A percentile compares a stretch with the other conserved stretches of the same genome.
Conservation (phyloP, 1,140 invertebrate species). For the Cyphomyrmex costatus region DNA sequence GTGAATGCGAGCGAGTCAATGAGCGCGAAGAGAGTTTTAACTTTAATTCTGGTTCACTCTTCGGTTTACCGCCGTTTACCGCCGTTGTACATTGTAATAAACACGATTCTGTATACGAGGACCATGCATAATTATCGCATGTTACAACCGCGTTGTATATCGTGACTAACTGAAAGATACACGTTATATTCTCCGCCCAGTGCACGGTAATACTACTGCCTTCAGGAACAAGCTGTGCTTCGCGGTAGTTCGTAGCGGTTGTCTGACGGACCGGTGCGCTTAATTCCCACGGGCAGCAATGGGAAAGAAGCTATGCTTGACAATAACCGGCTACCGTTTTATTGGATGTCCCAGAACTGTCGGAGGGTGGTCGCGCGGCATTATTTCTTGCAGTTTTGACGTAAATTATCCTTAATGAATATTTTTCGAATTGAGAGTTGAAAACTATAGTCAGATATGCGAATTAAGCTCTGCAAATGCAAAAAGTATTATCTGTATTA, state of each 20-base stretch:
- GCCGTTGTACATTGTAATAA: slow-evolving; percentile 22
- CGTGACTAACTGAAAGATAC: slow-evolving; percentile 56
- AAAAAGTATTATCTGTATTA: neutral
- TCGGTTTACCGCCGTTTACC: slow-evolving; percentile 10
- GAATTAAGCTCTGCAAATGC: neutral
- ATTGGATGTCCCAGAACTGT: slow-evolving; percentile 22
- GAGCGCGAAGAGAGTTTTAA: slow-evolving; percentile 19
- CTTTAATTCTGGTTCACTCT: slow-evolving; percentile 15
- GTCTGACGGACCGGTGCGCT: slow-evolving; percentile 39
- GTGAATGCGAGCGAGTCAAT: slow-evolving; percentile 22
- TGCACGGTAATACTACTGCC: neutral
- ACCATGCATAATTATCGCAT: slow-evolving; percentile 15
- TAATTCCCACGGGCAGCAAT: slow-evolving; percentile 59
- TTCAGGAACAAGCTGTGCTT: slow-evolving; percentile 44
- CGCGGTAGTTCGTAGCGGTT: slow-evolving; percentile 49
- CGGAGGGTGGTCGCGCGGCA: neutral
- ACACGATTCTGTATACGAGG: neutral
- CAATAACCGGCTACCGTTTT: slow-evolving; percentile 55
- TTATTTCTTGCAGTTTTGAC: slow-evolving; percentile 16
- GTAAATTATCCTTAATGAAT: neutral
- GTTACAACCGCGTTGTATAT: slow-evolving; percentile 11
- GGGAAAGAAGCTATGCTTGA: slow-evolving; percentile 53
- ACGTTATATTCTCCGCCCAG: slow-evolving; percentile 34
- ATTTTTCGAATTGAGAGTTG: neutral
- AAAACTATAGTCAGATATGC: neutral